A percentile compares a stretch with the other conserved stretches of the same genome.
Evolutionary conservation across 1,140 invertebrate species (phyloP).

Genomic region (Drosophila funebris): DNA sequence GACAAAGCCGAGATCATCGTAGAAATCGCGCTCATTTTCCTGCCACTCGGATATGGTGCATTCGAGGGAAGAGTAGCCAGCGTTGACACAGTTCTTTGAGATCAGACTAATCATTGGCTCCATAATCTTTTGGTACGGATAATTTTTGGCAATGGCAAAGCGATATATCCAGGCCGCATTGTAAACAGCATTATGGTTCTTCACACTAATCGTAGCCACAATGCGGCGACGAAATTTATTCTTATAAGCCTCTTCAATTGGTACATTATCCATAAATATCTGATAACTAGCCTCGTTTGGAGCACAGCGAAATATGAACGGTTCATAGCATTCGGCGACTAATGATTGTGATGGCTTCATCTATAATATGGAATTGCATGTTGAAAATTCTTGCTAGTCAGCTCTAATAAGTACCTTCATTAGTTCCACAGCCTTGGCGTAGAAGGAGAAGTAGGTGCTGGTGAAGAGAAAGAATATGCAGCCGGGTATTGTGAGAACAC

Average conservation of each 20-base stretch:
- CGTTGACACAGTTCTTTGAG: conserved; percentile 59
- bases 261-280: conserved; percentile 70
- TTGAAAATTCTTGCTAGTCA: background rate
- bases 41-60: conserved; percentile 81
- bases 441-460: conserved; percentile 78
- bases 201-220: conserved; percentile 70
- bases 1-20: conserved; percentile 67
- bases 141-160: conserved; percentile 71
- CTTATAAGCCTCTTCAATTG: conserved; percentile 55
- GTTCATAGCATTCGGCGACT: conserved; percentile 81
- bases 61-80: conserved; percentile 68
- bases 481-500: conserved; percentile 73
- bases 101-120: conserved; percentile 69
- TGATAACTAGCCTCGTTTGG: conserved; percentile 75
- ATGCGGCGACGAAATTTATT: conserved; percentile 74
- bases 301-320: conserved; percentile 73
- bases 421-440: conserved; percentile 75
- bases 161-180: conserved; percentile 82
- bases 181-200: conserved; percentile 74
- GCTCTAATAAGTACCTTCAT: conserved; percentile 53
- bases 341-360: conserved; percentile 68
- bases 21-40: conserved; percentile 75
- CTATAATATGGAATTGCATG: conserved; percentile 22
- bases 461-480: conserved; percentile 74
- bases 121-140: conserved; percentile 75